These are phyloP conservation scores for Neomonachus schauinslandi DNA, from an alignment of 2,113 vertebrate species.

Conservation along the genomic window DNA sequence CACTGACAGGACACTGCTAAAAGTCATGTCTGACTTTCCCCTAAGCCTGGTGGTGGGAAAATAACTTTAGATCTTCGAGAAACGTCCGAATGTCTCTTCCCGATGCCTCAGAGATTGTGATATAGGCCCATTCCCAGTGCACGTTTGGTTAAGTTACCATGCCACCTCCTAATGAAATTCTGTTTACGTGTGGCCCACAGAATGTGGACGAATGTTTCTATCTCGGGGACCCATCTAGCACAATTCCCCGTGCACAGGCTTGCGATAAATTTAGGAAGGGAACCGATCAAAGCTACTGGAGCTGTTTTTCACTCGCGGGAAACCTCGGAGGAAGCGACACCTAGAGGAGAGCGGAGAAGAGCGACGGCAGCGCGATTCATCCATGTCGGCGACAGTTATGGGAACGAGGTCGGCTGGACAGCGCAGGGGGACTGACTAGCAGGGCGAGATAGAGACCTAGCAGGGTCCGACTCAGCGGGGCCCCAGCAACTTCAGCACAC, in stretches of 20 bases:
- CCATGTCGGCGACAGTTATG: background rate
- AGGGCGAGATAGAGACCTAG: background rate
- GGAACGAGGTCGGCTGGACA: background rate
- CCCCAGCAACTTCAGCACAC: background rate
- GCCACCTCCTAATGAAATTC: background rate
- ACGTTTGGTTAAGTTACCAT: background rate
- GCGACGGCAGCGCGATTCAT: conserved; percentile 16
- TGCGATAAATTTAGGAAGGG: background rate
- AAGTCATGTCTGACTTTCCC: background rate
- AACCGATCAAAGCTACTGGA: background rate
- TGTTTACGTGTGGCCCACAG: background rate
- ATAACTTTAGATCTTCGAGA: conserved; percentile 23
- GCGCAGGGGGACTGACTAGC: background rate
- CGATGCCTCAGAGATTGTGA: background rate
- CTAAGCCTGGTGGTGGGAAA: background rate
- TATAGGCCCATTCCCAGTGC: background rate
- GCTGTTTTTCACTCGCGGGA: background rate
- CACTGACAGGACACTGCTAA: background rate
- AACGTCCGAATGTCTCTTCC: background rate
- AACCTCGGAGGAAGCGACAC: conserved; percentile 81
- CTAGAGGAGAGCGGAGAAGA: conserved; percentile 75
- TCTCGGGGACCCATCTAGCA: background rate
- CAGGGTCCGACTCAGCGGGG: background rate
- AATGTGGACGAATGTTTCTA: background rate
- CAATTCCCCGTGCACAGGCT: background rate